phyloP scores from a whole-genome alignment of 53 echinoderm and acorn worm genomes.

The Stichopus horrens region DNA sequence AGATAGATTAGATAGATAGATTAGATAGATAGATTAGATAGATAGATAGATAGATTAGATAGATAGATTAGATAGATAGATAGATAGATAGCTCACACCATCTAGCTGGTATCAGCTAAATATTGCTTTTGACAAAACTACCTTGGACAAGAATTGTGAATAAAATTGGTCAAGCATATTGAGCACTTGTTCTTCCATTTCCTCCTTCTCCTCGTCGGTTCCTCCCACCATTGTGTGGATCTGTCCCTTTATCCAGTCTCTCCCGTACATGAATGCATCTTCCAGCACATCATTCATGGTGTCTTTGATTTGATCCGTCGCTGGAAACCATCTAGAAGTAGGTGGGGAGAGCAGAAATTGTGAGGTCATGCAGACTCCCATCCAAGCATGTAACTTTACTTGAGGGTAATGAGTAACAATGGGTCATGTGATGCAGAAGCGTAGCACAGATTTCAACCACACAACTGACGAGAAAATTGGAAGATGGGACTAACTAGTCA shows the following conservation, averaged over 20 bases:
- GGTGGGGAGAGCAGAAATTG: not conserved
- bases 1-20: no score
- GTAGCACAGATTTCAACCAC: no score
- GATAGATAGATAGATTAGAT: no score
- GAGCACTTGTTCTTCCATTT: constrained; percentile 80
- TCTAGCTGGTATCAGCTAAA: no score
- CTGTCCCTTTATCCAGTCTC: constrained; percentile 83
- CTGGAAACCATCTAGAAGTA: constrained; percentile 80
- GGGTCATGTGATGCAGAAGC: no score
- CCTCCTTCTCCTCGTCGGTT: constrained; percentile 66
- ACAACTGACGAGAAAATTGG: no score
- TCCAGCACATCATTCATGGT: constrained; percentile 74
- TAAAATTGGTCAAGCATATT: constrained; percentile 83
- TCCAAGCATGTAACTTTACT: not conserved
- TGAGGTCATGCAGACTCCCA: not conserved
- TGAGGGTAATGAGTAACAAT: no score
- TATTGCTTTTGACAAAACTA: not conserved
- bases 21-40: no score
- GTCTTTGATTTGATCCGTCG: constrained; percentile 71
- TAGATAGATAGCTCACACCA: no score
- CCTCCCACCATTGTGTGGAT: constrained; percentile 42
- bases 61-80: no score
- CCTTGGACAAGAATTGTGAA: constrained; percentile 81
- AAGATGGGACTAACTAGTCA: no score
- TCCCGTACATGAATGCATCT: constrained; percentile 78